Evolutionary conservation across 2,888 invertebrate species (phyloP).

Genomic region (Anoplius nigerrimus): DNA sequence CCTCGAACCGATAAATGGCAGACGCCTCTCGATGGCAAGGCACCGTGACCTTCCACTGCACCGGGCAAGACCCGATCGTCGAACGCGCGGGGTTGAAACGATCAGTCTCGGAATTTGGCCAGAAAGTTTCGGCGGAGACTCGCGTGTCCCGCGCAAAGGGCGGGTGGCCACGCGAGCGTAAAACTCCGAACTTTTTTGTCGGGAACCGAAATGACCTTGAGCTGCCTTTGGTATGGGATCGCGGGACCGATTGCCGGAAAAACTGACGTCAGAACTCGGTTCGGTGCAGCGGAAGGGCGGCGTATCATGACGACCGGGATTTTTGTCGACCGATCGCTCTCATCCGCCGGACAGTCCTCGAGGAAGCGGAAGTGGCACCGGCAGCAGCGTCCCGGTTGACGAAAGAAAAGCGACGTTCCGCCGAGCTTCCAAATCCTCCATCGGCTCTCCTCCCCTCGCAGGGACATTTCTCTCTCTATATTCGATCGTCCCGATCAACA

Average conservation of each 20-base stretch:
- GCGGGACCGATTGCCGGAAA: too few relatives aligned
- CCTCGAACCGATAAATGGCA: too few relatives aligned
- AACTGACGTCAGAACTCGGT: too few relatives aligned
- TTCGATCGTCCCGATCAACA: neutral
- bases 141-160: too few relatives aligned
- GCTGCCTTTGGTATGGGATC: too few relatives aligned
- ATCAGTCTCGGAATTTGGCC: too few relatives aligned
- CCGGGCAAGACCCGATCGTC: too few relatives aligned
- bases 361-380: conserved; percentile 58
- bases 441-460: conserved; percentile 9
- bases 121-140: too few relatives aligned
- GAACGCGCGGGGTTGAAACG: too few relatives aligned
- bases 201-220: too few relatives aligned
- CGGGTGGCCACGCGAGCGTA: too few relatives aligned
- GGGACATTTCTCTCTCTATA: neutral
- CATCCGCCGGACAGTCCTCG: conserved; percentile 54
- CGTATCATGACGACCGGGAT: neutral
- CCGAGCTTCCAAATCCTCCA: conserved; percentile 61
- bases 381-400: conserved; percentile 70
- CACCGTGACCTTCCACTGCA: neutral
- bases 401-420: conserved; percentile 74
- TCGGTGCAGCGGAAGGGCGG: conserved; percentile 18
- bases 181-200: too few relatives aligned
- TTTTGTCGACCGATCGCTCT: neutral
- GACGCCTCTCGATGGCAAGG: neutral